Base-by-base conservation (phyloP, 2,888 invertebrate species). In the Blera fallax region DNA sequence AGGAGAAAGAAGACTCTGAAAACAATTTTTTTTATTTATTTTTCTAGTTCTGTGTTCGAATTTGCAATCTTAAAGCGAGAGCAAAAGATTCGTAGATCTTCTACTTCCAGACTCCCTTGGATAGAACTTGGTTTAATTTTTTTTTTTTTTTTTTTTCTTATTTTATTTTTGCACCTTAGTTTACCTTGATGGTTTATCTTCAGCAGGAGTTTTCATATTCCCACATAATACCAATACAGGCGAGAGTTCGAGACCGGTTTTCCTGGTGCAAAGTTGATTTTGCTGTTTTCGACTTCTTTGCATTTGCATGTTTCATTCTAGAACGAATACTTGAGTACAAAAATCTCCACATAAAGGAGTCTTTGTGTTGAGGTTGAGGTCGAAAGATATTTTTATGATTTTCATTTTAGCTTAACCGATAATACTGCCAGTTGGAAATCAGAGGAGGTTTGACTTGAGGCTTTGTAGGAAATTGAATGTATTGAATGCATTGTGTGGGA, bases 241-340 rank as follows among this genome's bases (percentile, higher is more conserved):
- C 21, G 72, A 65, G 37, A 48, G 16, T 29, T 48, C 18, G 67
- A 54, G 78, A 83, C 83, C 79, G 79, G 79, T 85, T 85, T 72
- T 70, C 29, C 43, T 29, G 67, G 29, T 34, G 27, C 16, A 18
- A 78, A 80, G 80, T 70, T 74, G 70, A 70, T 67, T 80, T 85
- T 50, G 79, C 84, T 79, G 80, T 70, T 76, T 80, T 76, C 64
- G 74, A 72, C 64, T 27, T 60, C 69, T 70, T 76, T 11, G 40
- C 40, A 40, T 40, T 40, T 77, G 24, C 69, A 43, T 82, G 69
- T 50, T 77, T n/a, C 40, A 65, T 67, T 62, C 52, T 43, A 43
- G 14, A 70, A 50, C 43, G 56, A 34, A 50, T 54, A 69, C 56
- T 78, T 67, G 60, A 56, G 50, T 54, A 60, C 69, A 40, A 52